Conservation (phyloP, 2,113 vertebrate genomes). For the Apteryx mantelli region DNA sequence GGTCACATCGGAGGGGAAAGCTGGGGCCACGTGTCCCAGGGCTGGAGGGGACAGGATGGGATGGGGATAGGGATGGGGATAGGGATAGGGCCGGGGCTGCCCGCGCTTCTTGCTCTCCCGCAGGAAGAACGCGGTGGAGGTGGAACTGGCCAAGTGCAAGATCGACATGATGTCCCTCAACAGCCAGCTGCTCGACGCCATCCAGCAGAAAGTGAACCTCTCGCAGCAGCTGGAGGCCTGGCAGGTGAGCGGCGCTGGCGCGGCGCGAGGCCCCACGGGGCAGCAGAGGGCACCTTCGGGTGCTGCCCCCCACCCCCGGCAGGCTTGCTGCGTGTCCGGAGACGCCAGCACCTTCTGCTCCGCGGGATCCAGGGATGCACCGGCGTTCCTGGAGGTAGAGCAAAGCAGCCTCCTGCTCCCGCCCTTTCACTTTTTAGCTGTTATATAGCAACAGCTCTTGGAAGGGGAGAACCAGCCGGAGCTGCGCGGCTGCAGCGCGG, state of each 20-base stretch:
- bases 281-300: background rate
- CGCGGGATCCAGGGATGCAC: background rate
- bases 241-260: conserved; percentile 83
- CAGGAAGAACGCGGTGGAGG: conserved; percentile 96
- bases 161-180: conserved; percentile 98
- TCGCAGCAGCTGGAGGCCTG: conserved; percentile 99
- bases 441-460: background rate
- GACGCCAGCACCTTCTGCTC: background rate
- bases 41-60: no score
- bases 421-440: background rate
- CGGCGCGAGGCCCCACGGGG: background rate
- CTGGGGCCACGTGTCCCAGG: no score
- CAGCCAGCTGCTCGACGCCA: conserved; percentile 95
- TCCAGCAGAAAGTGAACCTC: conserved; percentile 98
- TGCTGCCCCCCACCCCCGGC: background rate
- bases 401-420: background rate
- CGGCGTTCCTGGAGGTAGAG: background rate
- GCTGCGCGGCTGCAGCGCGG: no score
- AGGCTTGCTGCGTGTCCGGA: background rate
- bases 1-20: no score
- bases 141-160: conserved; percentile 95
- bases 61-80: no score
- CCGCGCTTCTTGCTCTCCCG: background rate
- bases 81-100: no score
- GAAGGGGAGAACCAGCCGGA: no score